Base-by-base conservation (phyloP, 2,888 invertebrate species). In the Thera britannica region DNA sequence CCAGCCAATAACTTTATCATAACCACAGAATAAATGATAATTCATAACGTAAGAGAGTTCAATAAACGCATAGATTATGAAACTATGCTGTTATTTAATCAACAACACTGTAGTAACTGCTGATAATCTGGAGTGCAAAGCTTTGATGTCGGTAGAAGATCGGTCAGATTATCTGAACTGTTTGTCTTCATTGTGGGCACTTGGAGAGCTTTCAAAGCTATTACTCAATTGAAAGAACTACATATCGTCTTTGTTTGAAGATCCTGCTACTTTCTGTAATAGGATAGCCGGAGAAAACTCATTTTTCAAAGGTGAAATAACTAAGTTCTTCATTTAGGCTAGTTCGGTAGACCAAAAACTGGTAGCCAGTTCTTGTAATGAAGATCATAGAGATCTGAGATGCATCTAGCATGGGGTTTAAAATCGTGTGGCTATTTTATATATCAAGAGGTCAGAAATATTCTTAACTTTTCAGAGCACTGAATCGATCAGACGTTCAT, bases 1-100 rank as follows among this genome's bases (percentile, higher is more conserved):
- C 73, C 75, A 79, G 70, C 75, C 75, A 79, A 78, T 78, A 72
- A 63, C 57, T 62, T 66, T 74, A 76, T 72, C 73, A 74, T 69
- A 46, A 46, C 44, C 44, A 46, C 44, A 46, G 44, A 9, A 46
- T 46, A 9, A 46, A 9, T 46, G 7, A 46, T 46, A 46, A 1
- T 8, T 72, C 73, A 74, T 69, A 70, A 67, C 58, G 68, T 54
- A 62, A 70, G 65, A 59, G 46, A 66, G 78, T 72, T 76, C 77
- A 77, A 74, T 72, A 75, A 71, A 76, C 75, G 69, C 66, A 68
- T 60, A 67, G 60, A 60, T 71, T 71, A 72, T 52, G 48, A 66
- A 60, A 68, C 60, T 2, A 36, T 49, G 12, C 4, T 62, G 44
- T 56, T 62, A 54, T 58, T 49, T 55, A 44, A 62, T 55, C 44